Evolutionary conservation across 30 jellyfish, hydroid and myxozoan genomes (phyloP).

Genomic region (Hydractinia echinata): DNA sequence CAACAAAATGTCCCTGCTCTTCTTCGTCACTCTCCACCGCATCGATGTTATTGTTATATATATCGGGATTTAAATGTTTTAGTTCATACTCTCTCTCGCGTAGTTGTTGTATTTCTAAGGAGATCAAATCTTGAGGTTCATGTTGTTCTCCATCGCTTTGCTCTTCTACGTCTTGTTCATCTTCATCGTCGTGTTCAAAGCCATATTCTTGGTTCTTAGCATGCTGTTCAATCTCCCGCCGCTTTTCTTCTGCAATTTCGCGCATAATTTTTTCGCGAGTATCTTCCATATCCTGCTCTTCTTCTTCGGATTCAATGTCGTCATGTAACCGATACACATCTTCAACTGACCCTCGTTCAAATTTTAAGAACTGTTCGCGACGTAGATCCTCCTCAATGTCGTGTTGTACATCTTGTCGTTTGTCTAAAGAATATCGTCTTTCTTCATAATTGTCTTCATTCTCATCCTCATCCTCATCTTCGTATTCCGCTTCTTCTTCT

Average conservation of each 20-base stretch:
- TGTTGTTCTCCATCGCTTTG: not conserved
- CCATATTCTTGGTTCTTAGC: conserved; percentile 30
- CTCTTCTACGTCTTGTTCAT: not conserved
- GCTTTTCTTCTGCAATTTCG: conserved; percentile 30
- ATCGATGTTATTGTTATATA: not conserved
- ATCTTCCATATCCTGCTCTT: conserved; percentile 7
- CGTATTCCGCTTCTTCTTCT: conserved; percentile 3
- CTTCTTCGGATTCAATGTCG: conserved; percentile 19
- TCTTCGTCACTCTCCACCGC: conserved; percentile 1
- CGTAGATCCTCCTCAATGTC: not conserved
- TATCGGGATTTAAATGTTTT: not conserved
- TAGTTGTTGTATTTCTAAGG: conserved; percentile 17
- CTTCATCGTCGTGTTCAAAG: not conserved
- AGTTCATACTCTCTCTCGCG: conserved; percentile 30
- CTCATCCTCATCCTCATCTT: not conserved
- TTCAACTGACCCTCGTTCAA: conserved; percentile 13
- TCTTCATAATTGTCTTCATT: not conserved
- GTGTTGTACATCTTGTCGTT: conserved; percentile 6
- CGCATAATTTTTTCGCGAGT: conserved; percentile 34
- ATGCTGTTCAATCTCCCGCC: conserved; percentile 32
- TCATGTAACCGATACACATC: not conserved
- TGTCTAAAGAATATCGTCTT: not conserved
- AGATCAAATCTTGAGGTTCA: conserved; percentile 22
- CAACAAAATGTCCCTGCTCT: conserved; percentile 9
- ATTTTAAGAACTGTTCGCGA: conserved; percentile 16